Base-by-base conservation (phyloP, 2,797 vertebrate species). In the Mus minutoides region DNA sequence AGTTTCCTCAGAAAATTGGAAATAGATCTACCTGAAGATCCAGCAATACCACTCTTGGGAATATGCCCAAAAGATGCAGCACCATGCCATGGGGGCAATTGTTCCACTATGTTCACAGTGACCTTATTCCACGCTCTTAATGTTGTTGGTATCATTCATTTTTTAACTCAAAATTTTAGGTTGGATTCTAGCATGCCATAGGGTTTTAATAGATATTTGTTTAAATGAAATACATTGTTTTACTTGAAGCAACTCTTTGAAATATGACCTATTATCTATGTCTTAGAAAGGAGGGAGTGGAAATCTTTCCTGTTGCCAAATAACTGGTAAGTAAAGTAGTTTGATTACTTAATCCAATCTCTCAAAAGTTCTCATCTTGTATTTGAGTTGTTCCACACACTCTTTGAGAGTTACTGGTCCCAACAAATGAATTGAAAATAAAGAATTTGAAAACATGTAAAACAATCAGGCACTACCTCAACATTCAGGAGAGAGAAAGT, bases 341-440 rank as follows among this genome's bases (percentile, higher is more conserved):
- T 78, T 91, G 37, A 26, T 77, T 77, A 79, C 71, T 83, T 88
- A 95, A 79, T 88, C 80, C 73, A 94, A 75, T 87, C 9, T 96
- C 54, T 90, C 34, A 37, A 84, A 62, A 95, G 10, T 64, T 34
- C 46, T 84, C 75, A 79, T 92, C 26, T 62, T 85, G 2, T 71
- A 31, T 94, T 73, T 77, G 11, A 71, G 6, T 31, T 79, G 6
- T 64, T 22, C n/a, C 12, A 24, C 13, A 13, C 80, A 78, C 24
- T 62, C 14, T 88, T 82, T 78, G 19, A 49, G 87, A 92, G 14
- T 77, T 58, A 71, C 24, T 34, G 8, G 22, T 60, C 3, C 52
- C 80, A 78, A 49, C 85, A 79, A 80, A 52, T 37, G 26, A 94
- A 92, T 29, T 87, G 7, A 92, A 64, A 92, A 83, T 6, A 24